Conservation (phyloP, 2,113 vertebrate species). For the Pollachius pollachius region DNA sequence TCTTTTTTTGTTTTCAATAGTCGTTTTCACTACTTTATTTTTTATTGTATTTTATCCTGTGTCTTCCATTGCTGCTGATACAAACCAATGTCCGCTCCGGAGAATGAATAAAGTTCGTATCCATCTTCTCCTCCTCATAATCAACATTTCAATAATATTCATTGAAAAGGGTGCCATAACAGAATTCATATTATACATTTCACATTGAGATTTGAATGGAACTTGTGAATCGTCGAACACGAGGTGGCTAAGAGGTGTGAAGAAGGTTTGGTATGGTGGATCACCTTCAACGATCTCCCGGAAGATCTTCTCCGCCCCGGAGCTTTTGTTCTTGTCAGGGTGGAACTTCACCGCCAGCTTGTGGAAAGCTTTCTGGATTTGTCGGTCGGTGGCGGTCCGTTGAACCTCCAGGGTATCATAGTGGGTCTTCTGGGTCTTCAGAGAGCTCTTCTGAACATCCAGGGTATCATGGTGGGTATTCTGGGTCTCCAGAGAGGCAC, state of each 20-base stretch:
- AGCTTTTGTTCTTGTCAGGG: conserved; percentile 66
- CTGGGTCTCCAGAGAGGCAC: conserved; percentile 11
- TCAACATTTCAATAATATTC: too few species aligned
- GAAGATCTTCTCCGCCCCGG: conserved; percentile 58
- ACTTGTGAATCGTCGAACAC: too few species aligned
- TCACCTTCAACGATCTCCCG: conserved; percentile 67
- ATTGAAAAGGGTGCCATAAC: too few species aligned
- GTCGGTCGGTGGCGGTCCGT: conserved; percentile 40
- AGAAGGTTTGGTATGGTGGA: background rate
- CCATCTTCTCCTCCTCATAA: too few species aligned
- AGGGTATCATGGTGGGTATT: conserved; percentile 56
- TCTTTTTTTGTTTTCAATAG: too few species aligned
- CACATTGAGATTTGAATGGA: too few species aligned
- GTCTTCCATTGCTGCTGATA: too few species aligned
- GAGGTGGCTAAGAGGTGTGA: background rate
- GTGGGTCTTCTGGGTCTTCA: conserved; percentile 25
- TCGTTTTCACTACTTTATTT: too few species aligned
- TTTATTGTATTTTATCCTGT: too few species aligned
- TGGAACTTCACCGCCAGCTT: conserved; percentile 61
- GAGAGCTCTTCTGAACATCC: conserved; percentile 30
- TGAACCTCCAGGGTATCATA: conserved; percentile 53
- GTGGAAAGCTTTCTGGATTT: conserved; percentile 66
- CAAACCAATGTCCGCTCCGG: too few species aligned
- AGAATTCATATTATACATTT: too few species aligned
- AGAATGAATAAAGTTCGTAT: too few species aligned